phyloP scores from a whole-genome alignment of 2,888 invertebrate species.

The Hyppa rectilinea region DNA sequence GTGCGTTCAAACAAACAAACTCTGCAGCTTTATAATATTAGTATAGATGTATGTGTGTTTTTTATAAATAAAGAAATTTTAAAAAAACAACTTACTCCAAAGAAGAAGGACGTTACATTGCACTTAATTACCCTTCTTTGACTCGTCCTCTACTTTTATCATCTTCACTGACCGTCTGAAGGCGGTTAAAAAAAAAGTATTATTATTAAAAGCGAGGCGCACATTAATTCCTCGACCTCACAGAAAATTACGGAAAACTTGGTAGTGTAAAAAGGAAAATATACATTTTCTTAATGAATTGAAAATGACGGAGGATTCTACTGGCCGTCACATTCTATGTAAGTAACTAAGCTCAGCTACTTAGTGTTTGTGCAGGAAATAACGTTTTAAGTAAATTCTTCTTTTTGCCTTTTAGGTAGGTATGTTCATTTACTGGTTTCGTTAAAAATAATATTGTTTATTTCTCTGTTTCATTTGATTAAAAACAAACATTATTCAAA shows the following conservation, averaged over 20 bases:
- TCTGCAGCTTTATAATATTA: no score
- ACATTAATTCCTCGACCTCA: slow-evolving; percentile 68
- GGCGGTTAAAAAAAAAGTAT: slow-evolving; percentile 45
- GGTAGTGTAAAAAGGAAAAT: slow-evolving; percentile 51
- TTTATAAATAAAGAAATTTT: no score
- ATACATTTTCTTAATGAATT: slow-evolving; percentile 60
- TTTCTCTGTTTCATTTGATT: background rate
- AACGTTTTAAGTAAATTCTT: background rate
- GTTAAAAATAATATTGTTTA: background rate
- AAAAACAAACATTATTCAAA: no score
- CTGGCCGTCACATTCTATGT: slow-evolving; percentile 19
- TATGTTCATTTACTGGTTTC: background rate
- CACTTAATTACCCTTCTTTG: slow-evolving; percentile 60
- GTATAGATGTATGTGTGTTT: no score
- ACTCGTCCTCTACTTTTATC: slow-evolving; percentile 48
- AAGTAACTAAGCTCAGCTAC: slow-evolving; percentile 26
- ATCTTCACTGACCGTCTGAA: slow-evolving; percentile 48
- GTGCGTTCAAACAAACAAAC: no score
- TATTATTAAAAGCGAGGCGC: slow-evolving; percentile 65
- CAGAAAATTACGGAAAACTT: slow-evolving; percentile 58
- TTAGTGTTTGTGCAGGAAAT: slow-evolving; percentile 7
- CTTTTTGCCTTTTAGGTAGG: background rate
- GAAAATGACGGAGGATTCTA: slow-evolving; percentile 39
- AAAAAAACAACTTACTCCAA: slow-evolving; percentile 13
- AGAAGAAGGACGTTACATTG: slow-evolving; percentile 23